Base-by-base conservation (phyloP, 2,797 vertebrate species). In the Scleropages formosus region DNA sequence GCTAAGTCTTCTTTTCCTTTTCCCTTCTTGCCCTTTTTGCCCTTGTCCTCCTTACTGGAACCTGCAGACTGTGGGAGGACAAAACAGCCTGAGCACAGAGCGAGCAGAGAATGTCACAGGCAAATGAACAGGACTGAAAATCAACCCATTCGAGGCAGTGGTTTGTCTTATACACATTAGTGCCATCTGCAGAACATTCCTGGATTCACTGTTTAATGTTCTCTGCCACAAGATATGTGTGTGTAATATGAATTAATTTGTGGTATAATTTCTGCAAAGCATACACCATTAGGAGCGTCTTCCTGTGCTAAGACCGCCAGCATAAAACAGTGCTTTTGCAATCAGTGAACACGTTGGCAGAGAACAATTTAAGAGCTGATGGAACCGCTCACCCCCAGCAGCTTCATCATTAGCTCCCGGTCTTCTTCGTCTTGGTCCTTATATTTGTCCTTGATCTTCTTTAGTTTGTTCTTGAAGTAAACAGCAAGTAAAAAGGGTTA, bases 351-450 rank as follows among this genome's bases (percentile, higher is more conserved):
- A 44, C 46, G 20, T 39, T 39, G 31, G 6, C n/a, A 39, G 6
- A 39, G 6, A 31, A 39, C 31, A 31, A 39, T 31, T 39, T 6
- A 39, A 39, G 31, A 6, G 39, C 6, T 39, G 2, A 39, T 31
- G 39, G 22, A 71, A 26, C 13, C 49, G 71, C 93, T 93, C 87
- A 99, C 98, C 82, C 95, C 97, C 10, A 99, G 89, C 69, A 99
- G 90, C 87, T 97, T 95, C 98, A 99, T 98, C 88, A 93, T 96
- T 79, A 99, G 93, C 87, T 99, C 95, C 15, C 96, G 85, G 80
- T 99, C 98, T 87, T 99, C 97, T 59, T 98, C 96, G n/a, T 99
- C 97, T 88, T 99, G 98, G 87, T 99, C 96, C 84, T 94, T 96
- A 86, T 99, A 99, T 87, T 98, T 99, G 87, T 98, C 97, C 79